Conservation (phyloP, 2,113 vertebrate species). For the Lichenostomus cassidix region DNA sequence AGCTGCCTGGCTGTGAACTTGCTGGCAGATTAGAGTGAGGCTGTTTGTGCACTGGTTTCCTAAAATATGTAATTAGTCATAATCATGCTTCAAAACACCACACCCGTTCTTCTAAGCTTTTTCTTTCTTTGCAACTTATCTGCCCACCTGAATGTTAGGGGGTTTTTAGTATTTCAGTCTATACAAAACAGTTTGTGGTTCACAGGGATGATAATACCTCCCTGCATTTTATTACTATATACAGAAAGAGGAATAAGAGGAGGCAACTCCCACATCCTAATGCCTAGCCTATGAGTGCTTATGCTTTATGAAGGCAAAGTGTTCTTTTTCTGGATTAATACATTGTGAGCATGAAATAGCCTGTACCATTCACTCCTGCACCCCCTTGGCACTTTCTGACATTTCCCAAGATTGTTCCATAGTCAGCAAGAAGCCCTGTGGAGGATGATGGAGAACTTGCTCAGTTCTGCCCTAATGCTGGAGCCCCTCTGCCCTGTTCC, state of each 20-base stretch:
- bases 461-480: neutral
- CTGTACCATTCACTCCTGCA: neutral
- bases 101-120: neutral
- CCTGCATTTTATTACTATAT: neutral
- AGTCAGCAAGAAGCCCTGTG: neutral
- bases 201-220: neutral
- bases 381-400: neutral
- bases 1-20: neutral
- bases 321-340: neutral
- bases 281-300: neutral
- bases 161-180: neutral
- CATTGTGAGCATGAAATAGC: neutral
- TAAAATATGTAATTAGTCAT: slow-evolving; percentile 17
- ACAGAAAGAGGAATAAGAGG: neutral
- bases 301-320: neutral
- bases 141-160: neutral
- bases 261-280: neutral
- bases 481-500: neutral
- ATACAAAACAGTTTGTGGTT: neutral
- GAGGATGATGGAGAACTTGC: neutral
- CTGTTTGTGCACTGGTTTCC: neutral
- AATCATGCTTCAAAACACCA: neutral
- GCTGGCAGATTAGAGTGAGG: neutral
- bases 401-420: neutral
- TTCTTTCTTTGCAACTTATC: neutral